Base-by-base conservation (phyloP, 2,113 vertebrate species). In the Lycaon pictus region DNA sequence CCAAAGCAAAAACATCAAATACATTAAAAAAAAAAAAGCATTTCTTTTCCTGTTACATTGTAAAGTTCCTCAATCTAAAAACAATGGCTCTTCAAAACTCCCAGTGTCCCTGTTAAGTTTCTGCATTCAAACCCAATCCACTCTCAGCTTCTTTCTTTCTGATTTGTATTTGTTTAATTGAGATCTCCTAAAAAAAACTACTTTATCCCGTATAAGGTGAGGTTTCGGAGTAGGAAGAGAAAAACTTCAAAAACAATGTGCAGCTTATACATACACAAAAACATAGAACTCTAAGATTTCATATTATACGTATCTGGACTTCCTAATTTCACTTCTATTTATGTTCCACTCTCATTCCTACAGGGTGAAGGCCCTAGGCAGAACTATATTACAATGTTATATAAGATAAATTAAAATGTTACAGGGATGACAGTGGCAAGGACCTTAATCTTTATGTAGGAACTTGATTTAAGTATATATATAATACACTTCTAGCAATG, bases 291-390 rank as follows among this genome's bases (percentile, higher is more conserved):
- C 8, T 51, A 93, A 85, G 53, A 77, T 48, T 86, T 95, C 17
- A 4, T 27, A 67, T 22, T 55, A 89, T 48, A 94, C 25, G n/a
- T 83, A 96, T 23, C 7, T 71, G 16, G 43, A 58, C 32, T 62
- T 96, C 29, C 69, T 88, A 67, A 95, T 85, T 88, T 88, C 71
- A 95, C 20, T 82, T 77, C 22, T 74, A 80, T 87, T 93, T 72
- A 53, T 63, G 5, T 88, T 65, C 15, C 32, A 62, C 2, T 53
- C 53, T 69, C 74, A 85, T 83, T 96, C 55, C 58, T 90, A 80
- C 17, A 96, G 19, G 5, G 32, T 69, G 32, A 94, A 90, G 2
- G n/a, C 22, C 25, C 11, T 91, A 77, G 11, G 67, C 8, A 93
- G 23, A 95, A 82, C 32, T 83, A 8, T 35, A 72, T 19, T 63